A percentile compares a stretch with the other conserved stretches of the same genome.
These are phyloP conservation scores for Perca flavescens DNA, from an alignment of 2,113 vertebrate species.

Conservation along the genomic window DNA sequence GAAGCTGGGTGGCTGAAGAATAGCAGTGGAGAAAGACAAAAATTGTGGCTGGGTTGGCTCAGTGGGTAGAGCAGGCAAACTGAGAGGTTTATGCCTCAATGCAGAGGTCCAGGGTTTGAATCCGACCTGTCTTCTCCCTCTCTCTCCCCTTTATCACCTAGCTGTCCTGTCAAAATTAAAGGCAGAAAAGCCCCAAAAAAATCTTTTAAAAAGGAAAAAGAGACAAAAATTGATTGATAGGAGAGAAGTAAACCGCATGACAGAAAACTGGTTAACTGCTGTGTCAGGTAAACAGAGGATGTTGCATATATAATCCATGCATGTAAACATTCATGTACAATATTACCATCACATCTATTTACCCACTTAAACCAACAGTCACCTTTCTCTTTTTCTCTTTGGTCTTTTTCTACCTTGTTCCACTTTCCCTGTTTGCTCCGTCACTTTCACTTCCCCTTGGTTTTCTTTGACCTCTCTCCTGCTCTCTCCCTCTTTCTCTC, in stretches of 20 bases:
- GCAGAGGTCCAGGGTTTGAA: no score
- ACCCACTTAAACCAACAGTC: slow-evolving; percentile 6
- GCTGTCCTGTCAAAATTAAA: no score
- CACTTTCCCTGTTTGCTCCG: slow-evolving; percentile 20
- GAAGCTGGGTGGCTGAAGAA: not conserved
- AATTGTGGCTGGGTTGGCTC: not conserved
- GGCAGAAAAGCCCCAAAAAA: no score
- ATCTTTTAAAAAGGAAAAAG: no score
- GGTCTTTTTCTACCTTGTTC: not conserved
- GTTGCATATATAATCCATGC: slow-evolving; percentile 13
- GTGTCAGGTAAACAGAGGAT: not conserved
- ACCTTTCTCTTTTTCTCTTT: slow-evolving; percentile 11
- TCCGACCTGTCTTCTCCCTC: no score
- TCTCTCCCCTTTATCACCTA: no score
- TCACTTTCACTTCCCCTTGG: slow-evolving; percentile 15
- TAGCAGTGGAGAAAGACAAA: not conserved
- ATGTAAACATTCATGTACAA: slow-evolving; percentile 3
- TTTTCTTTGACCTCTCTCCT: slow-evolving; percentile 22
- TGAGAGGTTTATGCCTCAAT: no score
- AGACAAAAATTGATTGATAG: slow-evolving; percentile 24
- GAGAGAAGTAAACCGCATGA: slow-evolving; percentile 31
- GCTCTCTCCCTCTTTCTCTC: slow-evolving; percentile 1
- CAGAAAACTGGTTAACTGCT: not conserved
- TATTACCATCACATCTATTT: not conserved
- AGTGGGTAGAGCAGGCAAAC: no score